Percentiles rank a stretch among this genome's conserved stretches.
Conservation (phyloP, 2,797 vertebrate genomes). For the Natrix natrix region DNA sequence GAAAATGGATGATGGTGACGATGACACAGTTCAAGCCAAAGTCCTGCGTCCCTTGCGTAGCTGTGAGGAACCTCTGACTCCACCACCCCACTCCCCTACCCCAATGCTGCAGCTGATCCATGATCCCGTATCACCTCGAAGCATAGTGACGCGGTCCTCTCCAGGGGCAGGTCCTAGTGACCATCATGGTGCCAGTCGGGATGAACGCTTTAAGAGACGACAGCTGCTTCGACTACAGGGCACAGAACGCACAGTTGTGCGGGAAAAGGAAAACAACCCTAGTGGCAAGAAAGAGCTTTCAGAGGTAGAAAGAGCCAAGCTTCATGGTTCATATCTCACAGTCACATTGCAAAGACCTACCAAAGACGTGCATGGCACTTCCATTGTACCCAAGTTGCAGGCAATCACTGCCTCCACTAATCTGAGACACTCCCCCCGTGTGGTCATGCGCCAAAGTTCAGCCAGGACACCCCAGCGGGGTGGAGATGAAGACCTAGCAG, state of each 20-base stretch:
- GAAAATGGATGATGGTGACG: conserved; percentile 76
- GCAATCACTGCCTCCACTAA: conserved; percentile 83
- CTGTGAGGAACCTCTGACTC: conserved; percentile 76
- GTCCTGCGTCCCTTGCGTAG: conserved; percentile 77
- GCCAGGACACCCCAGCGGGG: conserved; percentile 62
- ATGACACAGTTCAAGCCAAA: conserved; percentile 74
- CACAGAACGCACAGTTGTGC: conserved; percentile 77
- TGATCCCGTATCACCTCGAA: conserved; percentile 71
- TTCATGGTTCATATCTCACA: conserved; percentile 84
- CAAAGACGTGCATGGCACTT: conserved; percentile 81
- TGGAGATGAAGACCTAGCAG: conserved; percentile 65
- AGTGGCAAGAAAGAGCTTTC: conserved; percentile 81
- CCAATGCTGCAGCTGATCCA: conserved; percentile 79
- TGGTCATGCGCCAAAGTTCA: conserved; percentile 75
- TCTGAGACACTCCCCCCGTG: conserved; percentile 76
- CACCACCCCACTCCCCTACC: conserved; percentile 71
- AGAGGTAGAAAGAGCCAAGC: conserved; percentile 82
- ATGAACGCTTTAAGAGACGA: conserved; percentile 77
- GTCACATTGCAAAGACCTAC: conserved; percentile 89
- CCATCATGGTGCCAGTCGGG: conserved; percentile 75
- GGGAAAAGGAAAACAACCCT: conserved; percentile 82
- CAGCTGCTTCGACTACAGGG: conserved; percentile 75
- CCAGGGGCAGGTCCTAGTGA: conserved; percentile 73
- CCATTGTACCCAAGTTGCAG: conserved; percentile 96
- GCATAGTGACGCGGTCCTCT: conserved; percentile 74